A percentile compares a stretch with the other conserved stretches of the same genome.
Evolutionary conservation across 2,113 vertebrate genomes (phyloP).

Genomic region (Zootoca vivipara): DNA sequence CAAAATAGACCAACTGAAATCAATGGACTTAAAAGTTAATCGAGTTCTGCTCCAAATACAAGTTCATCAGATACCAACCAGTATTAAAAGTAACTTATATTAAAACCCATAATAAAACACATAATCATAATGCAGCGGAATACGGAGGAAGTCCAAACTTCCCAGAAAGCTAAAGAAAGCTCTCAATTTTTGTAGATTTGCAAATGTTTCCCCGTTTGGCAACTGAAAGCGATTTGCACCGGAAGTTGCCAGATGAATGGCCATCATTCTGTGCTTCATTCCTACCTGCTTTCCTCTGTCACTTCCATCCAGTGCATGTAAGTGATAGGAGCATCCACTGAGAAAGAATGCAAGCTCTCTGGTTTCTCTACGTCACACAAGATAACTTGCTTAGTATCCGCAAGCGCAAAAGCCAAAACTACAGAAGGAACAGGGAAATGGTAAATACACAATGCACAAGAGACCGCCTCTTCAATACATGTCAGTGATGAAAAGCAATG

Average conservation of each 20-base stretch:
- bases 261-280: not conserved
- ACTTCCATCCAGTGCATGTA: conserved; percentile 99
- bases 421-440: conserved; percentile 36
- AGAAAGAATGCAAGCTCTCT: conserved; percentile 93
- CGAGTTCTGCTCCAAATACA: too few relatives aligned
- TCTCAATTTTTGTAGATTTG: not conserved
- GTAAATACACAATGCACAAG: not conserved
- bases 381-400: conserved; percentile 91
- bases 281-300: conserved; percentile 89
- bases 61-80: too few relatives aligned
- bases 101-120: too few relatives aligned
- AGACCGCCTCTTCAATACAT: not conserved
- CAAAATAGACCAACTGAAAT: too few relatives aligned
- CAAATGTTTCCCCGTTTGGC: not conserved
- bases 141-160: not conserved
- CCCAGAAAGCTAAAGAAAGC: not conserved
- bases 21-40: too few relatives aligned
- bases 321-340: conserved; percentile 83
- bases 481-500: not conserved
- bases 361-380: conserved; percentile 97
- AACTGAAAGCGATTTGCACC: not conserved
- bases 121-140: too few relatives aligned
- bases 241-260: not conserved
- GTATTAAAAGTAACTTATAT: too few relatives aligned
- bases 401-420: conserved; percentile 95